Evolutionary conservation across 2,113 vertebrate genomes (phyloP), one percentile per base, ranked within the genome.

Genomic region (Hirundichthys speculiger): DNA sequence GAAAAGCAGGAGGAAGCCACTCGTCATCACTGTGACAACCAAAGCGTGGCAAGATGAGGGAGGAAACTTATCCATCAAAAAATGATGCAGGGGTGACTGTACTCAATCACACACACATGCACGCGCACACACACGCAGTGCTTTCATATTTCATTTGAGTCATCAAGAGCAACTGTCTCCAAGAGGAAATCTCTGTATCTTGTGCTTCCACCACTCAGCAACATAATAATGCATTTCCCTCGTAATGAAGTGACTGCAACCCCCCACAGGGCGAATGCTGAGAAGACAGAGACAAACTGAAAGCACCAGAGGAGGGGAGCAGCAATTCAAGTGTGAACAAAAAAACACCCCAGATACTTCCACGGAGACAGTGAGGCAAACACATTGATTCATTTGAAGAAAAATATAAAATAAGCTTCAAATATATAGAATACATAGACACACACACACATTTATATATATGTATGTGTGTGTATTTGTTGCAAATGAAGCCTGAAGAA

Each of bases 51-150:
- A 40, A 72, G 57, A 72, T 55, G 75, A 77, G 72, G 80, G 64
- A 84, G 75, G 71, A 84, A 85, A 82, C 61, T 20, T 79, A 86
- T 90, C 84, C 80, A 86, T 90, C 86, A 88, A 79, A 75, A 69
- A 71, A 61, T 64, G 73, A 84, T 58, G 63, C 69, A 79, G 66
- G 73, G 77, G 76, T 84, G 77, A 84, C 52, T 66, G 72, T 73
- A 27, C 68, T 69, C 65, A 8, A 64, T 42, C 69, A 21, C 41
- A 63, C 47, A 38, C 54, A 57, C 69, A 68, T 59, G 65, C 41
- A 55, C 54, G 50, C 53, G 54, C 52, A 76, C 48, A 51, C 34
- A 64, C 39, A 66, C 60, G 75, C 68, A 75, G 39, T 47, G 40
- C 27, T 56, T 68, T 85, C 85, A 81, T 87, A 62, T 83, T 88